Evolutionary conservation across 2,797 vertebrate genomes (phyloP).

Genomic region (Brachymystax lenok): DNA sequence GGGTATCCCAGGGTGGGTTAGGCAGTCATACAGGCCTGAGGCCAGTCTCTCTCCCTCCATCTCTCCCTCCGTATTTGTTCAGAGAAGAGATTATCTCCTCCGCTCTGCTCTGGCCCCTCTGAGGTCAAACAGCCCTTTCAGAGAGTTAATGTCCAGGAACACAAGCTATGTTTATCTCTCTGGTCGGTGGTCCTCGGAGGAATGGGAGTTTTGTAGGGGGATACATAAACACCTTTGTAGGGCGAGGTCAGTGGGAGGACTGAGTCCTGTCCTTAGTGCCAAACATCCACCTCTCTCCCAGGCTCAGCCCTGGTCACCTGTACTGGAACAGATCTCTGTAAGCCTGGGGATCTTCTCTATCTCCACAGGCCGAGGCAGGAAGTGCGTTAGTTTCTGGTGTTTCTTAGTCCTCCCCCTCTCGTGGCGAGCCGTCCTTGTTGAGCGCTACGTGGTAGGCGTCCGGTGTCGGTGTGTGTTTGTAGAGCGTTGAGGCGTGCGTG

Average conservation of each 20-base stretch:
- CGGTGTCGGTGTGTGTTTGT: conserved; percentile 93
- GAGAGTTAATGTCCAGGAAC: conserved; percentile 62
- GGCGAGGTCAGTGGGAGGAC: conserved; percentile 39
- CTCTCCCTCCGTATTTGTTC: conserved; percentile 12
- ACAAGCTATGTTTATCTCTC: conserved; percentile 68
- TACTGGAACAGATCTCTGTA: conserved; percentile 95
- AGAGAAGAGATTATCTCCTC: conserved; percentile 14
- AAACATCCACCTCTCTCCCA: conserved; percentile 28
- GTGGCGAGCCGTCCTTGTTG: conserved; percentile 96
- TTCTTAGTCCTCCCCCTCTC: conserved; percentile 97
- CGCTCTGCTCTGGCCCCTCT: conserved; percentile 29
- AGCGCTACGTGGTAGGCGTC: conserved; percentile 94
- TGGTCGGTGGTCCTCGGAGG: conserved; percentile 53
- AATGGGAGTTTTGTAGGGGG: conserved; percentile 42
- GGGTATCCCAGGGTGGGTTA: conserved; percentile 1
- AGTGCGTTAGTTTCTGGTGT: conserved; percentile 98
- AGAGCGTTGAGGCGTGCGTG: conserved; percentile 95
- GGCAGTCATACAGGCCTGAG: conserved; percentile 41
- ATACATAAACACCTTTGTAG: conserved; percentile 67
- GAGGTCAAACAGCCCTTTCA: conserved; percentile 49
- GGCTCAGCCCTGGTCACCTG: conserved; percentile 82
- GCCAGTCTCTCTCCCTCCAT: conserved; percentile 20
- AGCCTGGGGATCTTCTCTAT: conserved; percentile 89
- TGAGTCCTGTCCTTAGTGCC: conserved; percentile 40
- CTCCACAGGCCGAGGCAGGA: conserved; percentile 93